Conservation (phyloP, 2,797 vertebrate species). For the Coregonus ussuriensis region DNA sequence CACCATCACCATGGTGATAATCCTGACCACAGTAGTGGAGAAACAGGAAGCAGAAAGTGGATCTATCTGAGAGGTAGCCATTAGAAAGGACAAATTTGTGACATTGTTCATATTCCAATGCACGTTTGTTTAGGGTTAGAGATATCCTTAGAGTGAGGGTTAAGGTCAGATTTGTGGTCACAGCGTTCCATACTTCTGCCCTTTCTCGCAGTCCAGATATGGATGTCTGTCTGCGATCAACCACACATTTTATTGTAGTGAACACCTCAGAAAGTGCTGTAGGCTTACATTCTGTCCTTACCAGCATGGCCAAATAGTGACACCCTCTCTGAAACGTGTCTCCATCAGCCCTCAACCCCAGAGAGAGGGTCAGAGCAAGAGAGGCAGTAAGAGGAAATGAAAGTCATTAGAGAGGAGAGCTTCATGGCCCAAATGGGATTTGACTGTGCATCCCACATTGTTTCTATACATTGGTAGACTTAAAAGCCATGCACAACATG, state of each 20-base stretch:
- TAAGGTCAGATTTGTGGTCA: too few relatives aligned
- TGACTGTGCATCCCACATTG: constrained; percentile 70
- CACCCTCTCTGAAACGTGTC: neutral
- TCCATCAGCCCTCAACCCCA: neutral
- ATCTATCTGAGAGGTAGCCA: neutral
- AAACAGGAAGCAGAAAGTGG: neutral
- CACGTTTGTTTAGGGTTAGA: neutral
- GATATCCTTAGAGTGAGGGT: too few relatives aligned
- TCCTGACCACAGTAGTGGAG: neutral
- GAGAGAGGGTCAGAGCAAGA: neutral
- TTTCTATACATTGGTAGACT: constrained; percentile 78
- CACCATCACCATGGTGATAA: neutral
- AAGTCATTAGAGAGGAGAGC: constrained; percentile 1
- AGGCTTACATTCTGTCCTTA: neutral
- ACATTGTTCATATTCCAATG: neutral
- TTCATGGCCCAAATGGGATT: constrained; percentile 58
- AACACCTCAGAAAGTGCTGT: neutral
- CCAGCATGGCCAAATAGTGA: neutral
- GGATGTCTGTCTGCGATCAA: neutral
- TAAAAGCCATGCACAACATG: constrained; percentile 76
- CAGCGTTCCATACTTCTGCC: too few relatives aligned
- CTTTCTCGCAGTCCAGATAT: too few relatives aligned
- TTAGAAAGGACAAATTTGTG: neutral
- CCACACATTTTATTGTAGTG: neutral
- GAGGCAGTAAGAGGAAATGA: neutral